Evolutionary conservation across 1,140 invertebrate genomes (phyloP), one percentile per base, ranked within the genome.

Genomic region (Nephila pilipes): DNA sequence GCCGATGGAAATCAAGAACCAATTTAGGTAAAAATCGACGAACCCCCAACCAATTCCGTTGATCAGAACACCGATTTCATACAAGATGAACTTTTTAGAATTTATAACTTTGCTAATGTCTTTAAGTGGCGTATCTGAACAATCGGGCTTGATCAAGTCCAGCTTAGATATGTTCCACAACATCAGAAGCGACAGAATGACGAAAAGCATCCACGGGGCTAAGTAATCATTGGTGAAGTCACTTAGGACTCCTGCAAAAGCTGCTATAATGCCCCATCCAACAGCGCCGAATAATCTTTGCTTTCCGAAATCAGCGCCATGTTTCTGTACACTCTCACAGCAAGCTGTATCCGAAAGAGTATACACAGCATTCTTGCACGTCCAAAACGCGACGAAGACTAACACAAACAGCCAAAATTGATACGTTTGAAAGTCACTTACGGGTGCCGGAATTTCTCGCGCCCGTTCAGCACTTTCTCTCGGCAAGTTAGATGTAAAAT

Each of bases 251-350:
- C 94, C 94, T 54, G 81, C 58, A n/a, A 94, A 5, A 22, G 79
- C 54, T 57, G 94, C 88, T 32, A 94, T 83, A 1, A 94, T 22
- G 6, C 94, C 94, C 92, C 90, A 94, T 22, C 94, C 94, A 25
- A 94, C 46, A 18, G 94, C 92, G n/a, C 94, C 94, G 97, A 97
- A 99, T 93, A 98, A 96, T 90, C 98, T 96, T 95, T 98, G 98
- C 92, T 97, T 96, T 0, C 98, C 98, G 95, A 98, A 99, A 16
- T 94, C 69, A 75, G 94, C 93, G 0, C 85, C 92, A 46, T 94
- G 79, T 58, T 92, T 90, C 4, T 46, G 79, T 6, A 94, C n/a
- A 4, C 79, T 57, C 57, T 94, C 83, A 25, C 85, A 93, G 60
- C 94, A 94, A 6, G 92, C 90, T 6, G 94, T 93, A 81, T 95